Conservation (phyloP, 2,113 vertebrate species). For the Pitta sordida region DNA sequence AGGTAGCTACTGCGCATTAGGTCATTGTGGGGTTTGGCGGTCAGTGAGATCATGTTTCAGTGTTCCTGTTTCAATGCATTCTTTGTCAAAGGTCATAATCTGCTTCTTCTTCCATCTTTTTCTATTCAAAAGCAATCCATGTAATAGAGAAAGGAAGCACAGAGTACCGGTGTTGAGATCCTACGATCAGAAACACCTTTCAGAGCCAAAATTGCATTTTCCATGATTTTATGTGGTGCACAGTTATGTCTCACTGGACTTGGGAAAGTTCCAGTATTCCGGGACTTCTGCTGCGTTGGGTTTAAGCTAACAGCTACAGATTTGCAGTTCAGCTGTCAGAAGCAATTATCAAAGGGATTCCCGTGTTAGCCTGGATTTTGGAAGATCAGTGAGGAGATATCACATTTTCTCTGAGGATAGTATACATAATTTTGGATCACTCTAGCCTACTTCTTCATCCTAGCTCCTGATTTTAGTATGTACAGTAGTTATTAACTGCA, state of each 20-base stretch:
- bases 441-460: neutral
- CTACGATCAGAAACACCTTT: constrained; percentile 32
- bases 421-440: neutral
- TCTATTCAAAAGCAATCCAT: neutral
- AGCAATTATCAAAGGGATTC: neutral
- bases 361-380: neutral
- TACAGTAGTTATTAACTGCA: neutral
- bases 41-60: neutral
- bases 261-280: neutral
- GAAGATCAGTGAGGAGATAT: neutral
- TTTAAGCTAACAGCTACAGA: neutral
- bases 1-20: neutral
- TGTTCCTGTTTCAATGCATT: neutral
- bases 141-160: constrained; percentile 4
- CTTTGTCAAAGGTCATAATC: neutral
- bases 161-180: neutral
- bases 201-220: constrained; percentile 39
- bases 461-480: neutral
- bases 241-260: neutral
- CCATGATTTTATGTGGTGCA: neutral
- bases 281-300: neutral
- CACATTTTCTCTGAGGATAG: neutral
- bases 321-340: neutral
- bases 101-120: neutral
- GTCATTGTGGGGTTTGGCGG: neutral